phyloP scores from a whole-genome alignment of 2,797 vertebrate species.

The Tokudaia muenninki region DNA sequence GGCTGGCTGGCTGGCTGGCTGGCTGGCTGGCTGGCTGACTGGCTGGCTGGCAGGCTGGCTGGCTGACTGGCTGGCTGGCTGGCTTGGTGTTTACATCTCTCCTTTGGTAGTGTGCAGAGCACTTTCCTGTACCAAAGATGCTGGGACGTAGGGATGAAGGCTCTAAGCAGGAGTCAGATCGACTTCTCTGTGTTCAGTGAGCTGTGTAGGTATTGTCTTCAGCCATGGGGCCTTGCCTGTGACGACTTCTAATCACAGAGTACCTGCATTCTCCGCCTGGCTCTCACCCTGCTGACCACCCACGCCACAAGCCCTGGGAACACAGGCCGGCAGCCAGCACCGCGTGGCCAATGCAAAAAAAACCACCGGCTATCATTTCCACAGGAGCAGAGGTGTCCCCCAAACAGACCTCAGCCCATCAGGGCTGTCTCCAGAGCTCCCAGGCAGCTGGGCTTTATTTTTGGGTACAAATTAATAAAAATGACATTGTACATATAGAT shows the following conservation, averaged over 20 bases:
- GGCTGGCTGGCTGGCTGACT: neutral
- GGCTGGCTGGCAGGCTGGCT: too few relatives aligned
- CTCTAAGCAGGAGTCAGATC: neutral
- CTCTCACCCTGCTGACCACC: neutral
- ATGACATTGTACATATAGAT: neutral
- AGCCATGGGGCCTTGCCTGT: neutral
- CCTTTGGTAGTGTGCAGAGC: neutral
- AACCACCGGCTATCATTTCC: neutral
- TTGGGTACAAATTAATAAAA: slow-evolving; percentile 58
- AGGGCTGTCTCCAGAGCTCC: neutral
- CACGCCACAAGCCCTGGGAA: neutral
- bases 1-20: neutral
- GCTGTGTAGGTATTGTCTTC: neutral
- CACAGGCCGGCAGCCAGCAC: neutral
- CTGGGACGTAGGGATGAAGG: neutral
- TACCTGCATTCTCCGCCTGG: neutral
- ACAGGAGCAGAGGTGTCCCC: neutral
- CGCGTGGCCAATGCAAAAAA: neutral
- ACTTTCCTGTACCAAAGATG: neutral
- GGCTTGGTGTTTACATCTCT: neutral
- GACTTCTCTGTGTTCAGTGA: neutral
- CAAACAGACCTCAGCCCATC: neutral
- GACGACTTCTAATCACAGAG: slow-evolving; percentile 9
- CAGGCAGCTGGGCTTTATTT: neutral
- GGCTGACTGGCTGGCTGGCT: neutral